phyloP scores from a whole-genome alignment of 2,113 vertebrate species.

The Delphinapterus leucas region DNA sequence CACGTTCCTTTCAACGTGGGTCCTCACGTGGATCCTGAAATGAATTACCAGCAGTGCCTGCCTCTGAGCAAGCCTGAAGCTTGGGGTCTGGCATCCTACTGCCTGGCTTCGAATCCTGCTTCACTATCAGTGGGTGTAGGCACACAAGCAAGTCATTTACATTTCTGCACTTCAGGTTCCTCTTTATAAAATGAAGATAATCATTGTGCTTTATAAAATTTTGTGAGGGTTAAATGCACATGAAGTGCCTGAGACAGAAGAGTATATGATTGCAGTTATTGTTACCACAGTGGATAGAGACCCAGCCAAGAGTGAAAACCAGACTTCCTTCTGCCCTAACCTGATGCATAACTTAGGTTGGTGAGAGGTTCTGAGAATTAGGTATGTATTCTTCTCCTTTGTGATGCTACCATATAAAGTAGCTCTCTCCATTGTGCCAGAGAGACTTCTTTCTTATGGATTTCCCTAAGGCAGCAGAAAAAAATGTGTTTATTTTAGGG shows the following conservation, averaged over 20 bases:
- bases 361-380: background rate
- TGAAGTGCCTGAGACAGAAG: background rate
- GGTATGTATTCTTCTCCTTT: background rate
- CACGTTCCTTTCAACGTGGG: no score
- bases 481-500: background rate
- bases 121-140: background rate
- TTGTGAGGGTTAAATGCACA: background rate
- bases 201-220: background rate
- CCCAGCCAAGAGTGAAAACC: background rate
- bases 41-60: background rate
- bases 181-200: background rate
- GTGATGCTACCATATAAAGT: background rate
- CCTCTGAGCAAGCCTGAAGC: background rate
- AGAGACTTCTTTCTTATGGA: background rate
- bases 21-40: background rate
- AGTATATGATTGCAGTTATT: background rate
- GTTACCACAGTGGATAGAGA: background rate
- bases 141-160: background rate
- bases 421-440: background rate
- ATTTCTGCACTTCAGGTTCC: background rate
- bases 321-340: background rate
- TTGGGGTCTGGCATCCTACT: background rate
- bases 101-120: background rate
- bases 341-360: background rate
- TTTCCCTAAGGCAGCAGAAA: background rate